Evolutionary conservation across 2,113 vertebrate species (phyloP).

Genomic region (Lepisosteus oculatus): DNA sequence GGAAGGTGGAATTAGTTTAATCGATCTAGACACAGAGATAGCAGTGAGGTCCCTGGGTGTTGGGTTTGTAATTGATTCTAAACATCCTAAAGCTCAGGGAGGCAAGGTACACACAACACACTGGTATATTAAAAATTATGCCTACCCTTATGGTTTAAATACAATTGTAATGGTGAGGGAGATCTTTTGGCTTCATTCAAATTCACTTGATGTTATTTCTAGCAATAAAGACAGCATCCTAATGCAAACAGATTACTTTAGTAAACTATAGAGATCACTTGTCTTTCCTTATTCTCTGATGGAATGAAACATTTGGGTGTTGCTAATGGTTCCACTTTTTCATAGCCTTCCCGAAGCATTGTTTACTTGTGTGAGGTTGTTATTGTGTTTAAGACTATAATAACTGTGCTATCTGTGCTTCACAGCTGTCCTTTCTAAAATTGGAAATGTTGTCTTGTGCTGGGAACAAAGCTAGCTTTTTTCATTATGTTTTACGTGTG

Average conservation of each 20-base stretch:
- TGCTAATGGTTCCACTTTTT: background rate
- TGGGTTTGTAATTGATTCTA: constrained; percentile 13
- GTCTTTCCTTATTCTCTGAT: background rate
- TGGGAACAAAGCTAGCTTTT: no score
- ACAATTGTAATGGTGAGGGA: background rate
- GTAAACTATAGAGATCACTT: background rate
- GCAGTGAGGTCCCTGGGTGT: background rate
- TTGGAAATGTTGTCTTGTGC: no score
- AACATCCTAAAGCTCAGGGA: background rate
- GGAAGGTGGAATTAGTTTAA: constrained; percentile 6
- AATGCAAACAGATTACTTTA: background rate
- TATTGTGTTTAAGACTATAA: no score
- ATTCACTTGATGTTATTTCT: background rate
- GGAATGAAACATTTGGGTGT: background rate
- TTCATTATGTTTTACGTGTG: no score
- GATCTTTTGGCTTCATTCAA: constrained; percentile 3
- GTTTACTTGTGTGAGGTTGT: no score
- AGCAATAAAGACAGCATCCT: background rate
- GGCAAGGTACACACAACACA: background rate
- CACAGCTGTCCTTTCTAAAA: no score
- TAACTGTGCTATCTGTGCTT: no score
- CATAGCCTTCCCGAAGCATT: background rate
- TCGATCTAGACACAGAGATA: constrained; percentile 12
- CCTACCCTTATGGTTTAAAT: constrained; percentile 1
- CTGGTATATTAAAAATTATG: constrained; percentile 6